Evolutionary conservation across 2,888 invertebrate genomes (phyloP).

Genomic region (Pristionchus entomophagus): DNA sequence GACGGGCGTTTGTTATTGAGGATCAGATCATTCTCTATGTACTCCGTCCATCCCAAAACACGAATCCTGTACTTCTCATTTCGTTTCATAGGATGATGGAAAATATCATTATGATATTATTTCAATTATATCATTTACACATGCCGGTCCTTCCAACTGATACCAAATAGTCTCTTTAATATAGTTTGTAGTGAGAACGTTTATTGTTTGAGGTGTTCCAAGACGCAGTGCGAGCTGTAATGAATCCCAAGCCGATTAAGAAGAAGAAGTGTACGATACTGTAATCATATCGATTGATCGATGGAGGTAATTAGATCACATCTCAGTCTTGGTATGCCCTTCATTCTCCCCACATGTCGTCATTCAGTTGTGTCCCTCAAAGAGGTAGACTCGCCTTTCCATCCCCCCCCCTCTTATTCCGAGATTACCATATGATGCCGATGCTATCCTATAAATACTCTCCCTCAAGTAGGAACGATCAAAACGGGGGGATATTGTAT

Average conservation of each 20-base stretch:
- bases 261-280: constrained; percentile 77
- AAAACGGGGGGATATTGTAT: not conserved
- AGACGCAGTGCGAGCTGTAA: constrained; percentile 96
- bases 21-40: too few species aligned
- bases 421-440: constrained; percentile 42
- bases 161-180: too few species aligned
- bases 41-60: too few species aligned
- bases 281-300: constrained; percentile 52
- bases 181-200: too few species aligned
- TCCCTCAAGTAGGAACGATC: constrained; percentile 25
- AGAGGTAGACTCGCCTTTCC: constrained; percentile 7
- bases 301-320: not conserved
- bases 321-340: not conserved
- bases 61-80: too few species aligned
- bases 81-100: too few species aligned
- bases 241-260: constrained; percentile 96
- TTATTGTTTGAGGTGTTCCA: constrained; percentile 88
- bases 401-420: not conserved
- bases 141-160: too few species aligned
- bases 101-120: too few species aligned
- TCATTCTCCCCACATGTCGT: constrained; percentile 19
- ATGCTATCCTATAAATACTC: constrained; percentile 28
- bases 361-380: constrained; percentile 38
- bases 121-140: too few species aligned
- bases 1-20: too few species aligned